A percentile compares a stretch with the other conserved stretches of the same genome.
Conservation (phyloP, 2,113 vertebrate species). For the Hippoglossus stenolepis region DNA sequence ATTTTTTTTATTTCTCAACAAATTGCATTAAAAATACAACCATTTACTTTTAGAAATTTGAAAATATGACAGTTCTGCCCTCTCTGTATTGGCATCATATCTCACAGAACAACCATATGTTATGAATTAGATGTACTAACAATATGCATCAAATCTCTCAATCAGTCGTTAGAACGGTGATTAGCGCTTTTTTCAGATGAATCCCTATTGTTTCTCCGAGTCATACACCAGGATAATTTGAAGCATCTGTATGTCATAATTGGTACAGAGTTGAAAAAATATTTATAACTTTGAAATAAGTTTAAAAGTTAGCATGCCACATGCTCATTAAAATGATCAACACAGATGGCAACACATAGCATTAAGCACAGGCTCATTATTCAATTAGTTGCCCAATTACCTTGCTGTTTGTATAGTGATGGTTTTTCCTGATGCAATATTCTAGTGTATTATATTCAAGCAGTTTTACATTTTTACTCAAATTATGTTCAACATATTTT, state of each 20-base stretch:
- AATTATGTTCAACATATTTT: background rate
- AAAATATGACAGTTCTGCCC: background rate
- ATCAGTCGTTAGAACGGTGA: background rate
- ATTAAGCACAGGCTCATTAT: constrained; percentile 43
- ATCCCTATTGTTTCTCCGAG: constrained; percentile 1
- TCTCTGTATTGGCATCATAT: background rate
- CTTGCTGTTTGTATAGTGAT: constrained; percentile 43
- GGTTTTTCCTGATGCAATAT: constrained; percentile 26
- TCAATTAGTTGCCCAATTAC: constrained; percentile 67
- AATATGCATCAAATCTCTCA: background rate
- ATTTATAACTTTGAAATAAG: constrained; percentile 55
- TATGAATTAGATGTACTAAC: constrained; percentile 14
- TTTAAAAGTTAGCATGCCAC: constrained; percentile 53
- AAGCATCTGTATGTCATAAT: constrained; percentile 53
- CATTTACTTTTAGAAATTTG: background rate
- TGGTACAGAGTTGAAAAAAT: constrained; percentile 44
- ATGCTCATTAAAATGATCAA: constrained; percentile 58
- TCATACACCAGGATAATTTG: constrained; percentile 46
- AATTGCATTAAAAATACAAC: background rate
- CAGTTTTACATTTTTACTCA: background rate
- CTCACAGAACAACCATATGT: constrained; percentile 19
- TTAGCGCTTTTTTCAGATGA: constrained; percentile 17
- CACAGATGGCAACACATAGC: constrained; percentile 48
- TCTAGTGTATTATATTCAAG: constrained; percentile 6
- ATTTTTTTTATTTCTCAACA: background rate